Evolutionary conservation across 2,113 vertebrate species (phyloP).

Genomic region (Echinops telfairi): DNA sequence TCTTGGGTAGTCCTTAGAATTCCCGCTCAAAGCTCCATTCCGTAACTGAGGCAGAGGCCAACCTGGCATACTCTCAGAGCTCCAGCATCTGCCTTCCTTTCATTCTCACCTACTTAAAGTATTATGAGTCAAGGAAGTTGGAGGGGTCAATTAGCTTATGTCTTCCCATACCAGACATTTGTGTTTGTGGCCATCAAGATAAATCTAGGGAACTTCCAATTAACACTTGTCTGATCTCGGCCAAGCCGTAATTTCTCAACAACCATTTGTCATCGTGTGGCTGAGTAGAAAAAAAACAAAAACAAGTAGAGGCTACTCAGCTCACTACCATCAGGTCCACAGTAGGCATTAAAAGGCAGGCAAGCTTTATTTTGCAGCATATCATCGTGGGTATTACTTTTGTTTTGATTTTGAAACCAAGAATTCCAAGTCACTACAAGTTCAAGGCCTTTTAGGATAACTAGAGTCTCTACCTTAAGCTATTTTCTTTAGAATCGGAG

Average conservation of each 20-base stretch:
- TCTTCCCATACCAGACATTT: conserved; percentile 24
- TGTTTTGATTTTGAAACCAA: not conserved
- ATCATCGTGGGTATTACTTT: not conserved
- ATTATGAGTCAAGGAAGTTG: conserved; percentile 37
- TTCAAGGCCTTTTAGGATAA: conserved; percentile 30
- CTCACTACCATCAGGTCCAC: no score
- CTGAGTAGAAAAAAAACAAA: no score
- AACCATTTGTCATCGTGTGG: not conserved
- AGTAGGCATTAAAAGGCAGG: not conserved
- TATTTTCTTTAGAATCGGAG: conserved; percentile 8
- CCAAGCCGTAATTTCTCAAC: conserved; percentile 33
- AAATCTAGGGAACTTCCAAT: conserved; percentile 45
- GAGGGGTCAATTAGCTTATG: not conserved
- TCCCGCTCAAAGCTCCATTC: conserved; percentile 15
- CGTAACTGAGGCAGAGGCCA: conserved; percentile 11
- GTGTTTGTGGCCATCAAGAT: conserved; percentile 44
- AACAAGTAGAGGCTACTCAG: no score
- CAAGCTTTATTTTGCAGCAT: not conserved
- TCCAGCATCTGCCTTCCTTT: not conserved
- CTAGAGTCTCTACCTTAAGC: conserved; percentile 19
- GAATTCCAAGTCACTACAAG: not conserved
- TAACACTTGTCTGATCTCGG: conserved; percentile 38
- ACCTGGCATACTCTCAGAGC: conserved; percentile 13
- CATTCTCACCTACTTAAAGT: not conserved
- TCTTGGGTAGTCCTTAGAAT: conserved; percentile 36